Percentiles rank a stretch among this genome's conserved stretches.
These are phyloP conservation scores for Eupsilia transversa DNA, from an alignment of 2,888 invertebrate species.

Conservation along the genomic window DNA sequence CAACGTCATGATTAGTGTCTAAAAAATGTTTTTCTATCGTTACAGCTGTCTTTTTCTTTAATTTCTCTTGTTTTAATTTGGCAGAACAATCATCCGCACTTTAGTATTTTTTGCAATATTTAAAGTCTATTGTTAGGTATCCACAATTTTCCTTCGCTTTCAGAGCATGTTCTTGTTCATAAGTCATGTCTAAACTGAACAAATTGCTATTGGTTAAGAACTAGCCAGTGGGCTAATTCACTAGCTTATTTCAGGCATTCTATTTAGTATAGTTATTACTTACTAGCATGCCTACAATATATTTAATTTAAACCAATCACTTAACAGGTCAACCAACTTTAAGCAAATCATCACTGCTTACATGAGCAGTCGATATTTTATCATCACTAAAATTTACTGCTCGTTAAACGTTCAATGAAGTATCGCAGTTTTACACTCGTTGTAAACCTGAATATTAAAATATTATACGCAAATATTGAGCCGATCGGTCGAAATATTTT, in stretches of 20 bases:
- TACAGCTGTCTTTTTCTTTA: slow-evolving; percentile 16
- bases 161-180: not conserved
- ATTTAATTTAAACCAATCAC: slow-evolving; percentile 55
- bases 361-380: slow-evolving; percentile 64
- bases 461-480: slow-evolving; percentile 73
- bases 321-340: slow-evolving; percentile 61
- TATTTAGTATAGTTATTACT: not conserved
- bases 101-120: not conserved
- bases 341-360: slow-evolving; percentile 44
- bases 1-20: slow-evolving; percentile 4
- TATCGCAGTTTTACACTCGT: slow-evolving; percentile 60
- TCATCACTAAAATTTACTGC: slow-evolving; percentile 55
- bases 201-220: not conserved
- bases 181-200: not conserved
- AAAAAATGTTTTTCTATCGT: slow-evolving; percentile 9
- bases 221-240: not conserved
- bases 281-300: not conserved
- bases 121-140: not conserved
- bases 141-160: not conserved
- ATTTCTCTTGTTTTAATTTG: slow-evolving; percentile 13
- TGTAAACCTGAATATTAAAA: slow-evolving; percentile 80
- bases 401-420: slow-evolving; percentile 61
- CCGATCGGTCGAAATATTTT: slow-evolving; percentile 75
- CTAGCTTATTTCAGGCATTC: slow-evolving; percentile 9
- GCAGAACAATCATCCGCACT: not conserved